phyloP scores from a whole-genome alignment of 2,113 vertebrate genomes.

The Rhipidura dahli region DNA sequence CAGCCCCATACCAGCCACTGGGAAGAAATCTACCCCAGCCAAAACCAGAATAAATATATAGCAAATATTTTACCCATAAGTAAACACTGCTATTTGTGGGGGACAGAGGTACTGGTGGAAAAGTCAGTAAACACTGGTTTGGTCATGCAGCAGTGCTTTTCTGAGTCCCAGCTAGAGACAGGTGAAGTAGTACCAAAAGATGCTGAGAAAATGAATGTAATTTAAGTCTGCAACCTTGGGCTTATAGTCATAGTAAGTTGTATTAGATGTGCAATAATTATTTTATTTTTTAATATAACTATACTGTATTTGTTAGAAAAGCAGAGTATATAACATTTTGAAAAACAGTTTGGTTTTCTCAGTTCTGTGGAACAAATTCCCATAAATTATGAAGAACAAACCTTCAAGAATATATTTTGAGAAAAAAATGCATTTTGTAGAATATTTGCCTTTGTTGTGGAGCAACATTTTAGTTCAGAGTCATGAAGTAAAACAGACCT shows the following conservation, averaged over 20 bases:
- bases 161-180: neutral
- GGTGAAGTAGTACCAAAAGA: neutral
- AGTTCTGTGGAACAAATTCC: neutral
- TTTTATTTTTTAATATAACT: neutral
- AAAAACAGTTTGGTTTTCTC: neutral
- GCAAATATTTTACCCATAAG: neutral
- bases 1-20: neutral
- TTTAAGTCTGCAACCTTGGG: neutral
- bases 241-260: neutral
- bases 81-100: neutral
- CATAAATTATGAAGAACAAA: neutral
- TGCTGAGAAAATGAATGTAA: neutral
- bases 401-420: neutral
- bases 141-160: neutral
- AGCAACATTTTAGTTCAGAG: neutral
- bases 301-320: neutral
- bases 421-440: neutral
- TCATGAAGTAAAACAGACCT: neutral
- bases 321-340: accelerated
- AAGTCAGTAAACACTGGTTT: neutral
- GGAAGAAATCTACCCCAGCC: neutral
- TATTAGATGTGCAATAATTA: neutral
- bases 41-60: neutral
- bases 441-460: neutral
- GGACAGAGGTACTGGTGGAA: neutral